Evolutionary conservation across 1,140 invertebrate species (phyloP), one percentile per base, ranked within the genome.

Genomic region (Triops cancriformis): DNA sequence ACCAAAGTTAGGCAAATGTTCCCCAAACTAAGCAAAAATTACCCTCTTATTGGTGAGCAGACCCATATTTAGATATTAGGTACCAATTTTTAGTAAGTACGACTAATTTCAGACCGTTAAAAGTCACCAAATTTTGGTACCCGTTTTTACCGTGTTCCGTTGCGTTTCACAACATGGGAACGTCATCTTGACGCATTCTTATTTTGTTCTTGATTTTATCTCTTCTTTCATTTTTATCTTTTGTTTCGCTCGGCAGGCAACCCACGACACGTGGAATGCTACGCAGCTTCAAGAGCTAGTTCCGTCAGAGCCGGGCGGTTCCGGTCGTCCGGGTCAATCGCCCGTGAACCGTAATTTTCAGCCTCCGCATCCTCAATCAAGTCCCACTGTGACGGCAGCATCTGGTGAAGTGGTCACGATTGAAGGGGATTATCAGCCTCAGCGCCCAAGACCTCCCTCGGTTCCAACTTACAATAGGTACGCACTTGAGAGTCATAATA

Each of bases 341-440:
- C 73, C 41, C n/a, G 73, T 27, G 28, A 74, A 42, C 41, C 73
- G 28, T 42, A 74, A 41, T 74, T 74, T 74, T 10, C 26, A 42
- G 73, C 73, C 73, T 28, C n/a, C 73, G 6, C 37, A 14, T 31
- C 28, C 73, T 26, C 73, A 74, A 74, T 31, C 73, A 41, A 41
- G 28, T 28, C 73, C 41, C 26, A 41, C 41, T 74, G 28, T 74
- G 51, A 64, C 51, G n/a, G 51, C 51, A 0, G 51, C 51, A 9
- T 83, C 84, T 43, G 84, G 83, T n/a, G 88, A 89, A 81, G 86
- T 88, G 43, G 86, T 91, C 77, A 85, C 93, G 28, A 91, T 93
- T 76, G 91, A 93, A 85, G 91, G 92, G 81, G 91, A 91, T 82
- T 82, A 83, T 73, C 73, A 76, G 78, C 81, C 81, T 18, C 81